These are phyloP conservation scores for Scaptomyza cyrtandrae DNA, from an alignment of 2,888 invertebrate genomes.

Conservation along the genomic window DNA sequence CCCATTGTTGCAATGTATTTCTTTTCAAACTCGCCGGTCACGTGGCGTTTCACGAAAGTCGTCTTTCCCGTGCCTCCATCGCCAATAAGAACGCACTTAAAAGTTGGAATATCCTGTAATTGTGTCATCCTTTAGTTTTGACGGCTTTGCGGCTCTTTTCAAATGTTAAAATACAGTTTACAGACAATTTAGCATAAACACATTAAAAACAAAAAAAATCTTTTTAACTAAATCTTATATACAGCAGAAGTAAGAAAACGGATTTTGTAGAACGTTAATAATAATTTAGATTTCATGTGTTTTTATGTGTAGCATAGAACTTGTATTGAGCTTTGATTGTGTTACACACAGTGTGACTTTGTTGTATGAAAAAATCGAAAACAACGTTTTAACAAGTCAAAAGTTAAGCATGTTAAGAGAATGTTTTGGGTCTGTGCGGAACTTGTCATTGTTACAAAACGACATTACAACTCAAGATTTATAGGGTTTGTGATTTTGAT, in stretches of 20 bases:
- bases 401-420: no score
- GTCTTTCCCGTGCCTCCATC: slow-evolving; percentile 99
- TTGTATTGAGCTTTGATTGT: background rate
- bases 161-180: no score
- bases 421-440: no score
- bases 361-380: no score
- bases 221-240: background rate
- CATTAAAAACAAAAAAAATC: background rate
- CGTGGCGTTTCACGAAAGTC: slow-evolving; percentile 99
- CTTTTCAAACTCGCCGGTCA: slow-evolving; percentile 99
- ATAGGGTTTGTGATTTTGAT: no score
- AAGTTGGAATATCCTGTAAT: slow-evolving; percentile 92
- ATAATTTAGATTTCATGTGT: background rate
- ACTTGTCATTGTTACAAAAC: no score
- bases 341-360: no score
- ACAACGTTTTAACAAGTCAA: no score
- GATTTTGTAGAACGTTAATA: no score
- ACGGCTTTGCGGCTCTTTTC: background rate
- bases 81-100: slow-evolving; percentile 98
- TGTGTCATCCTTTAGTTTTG: background rate
- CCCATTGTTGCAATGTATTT: slow-evolving; percentile 99
- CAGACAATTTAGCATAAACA: background rate
- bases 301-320: background rate
- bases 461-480: no score
- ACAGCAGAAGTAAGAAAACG: background rate